These are phyloP conservation scores for Nomada goodeniana DNA, from an alignment of 2,888 invertebrate genomes.

Conservation along the genomic window DNA sequence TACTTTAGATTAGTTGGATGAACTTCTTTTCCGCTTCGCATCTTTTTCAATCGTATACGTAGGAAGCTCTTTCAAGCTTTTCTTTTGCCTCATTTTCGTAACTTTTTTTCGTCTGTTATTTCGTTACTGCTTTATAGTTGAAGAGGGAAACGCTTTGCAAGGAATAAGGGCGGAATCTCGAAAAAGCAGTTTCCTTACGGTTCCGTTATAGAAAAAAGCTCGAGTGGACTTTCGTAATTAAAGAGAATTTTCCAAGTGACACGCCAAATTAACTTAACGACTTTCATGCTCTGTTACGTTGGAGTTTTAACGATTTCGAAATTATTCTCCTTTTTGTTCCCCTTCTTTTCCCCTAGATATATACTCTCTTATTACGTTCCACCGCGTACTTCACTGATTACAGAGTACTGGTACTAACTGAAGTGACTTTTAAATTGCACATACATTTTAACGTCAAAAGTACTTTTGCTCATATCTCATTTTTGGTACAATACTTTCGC, in stretches of 20 bases:
- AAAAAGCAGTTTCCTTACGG: conserved; percentile 43
- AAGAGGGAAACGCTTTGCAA: conserved; percentile 30
- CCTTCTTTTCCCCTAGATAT: neutral
- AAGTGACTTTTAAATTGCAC: neutral
- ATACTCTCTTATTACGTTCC: neutral
- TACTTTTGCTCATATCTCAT: no score
- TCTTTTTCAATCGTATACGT: neutral
- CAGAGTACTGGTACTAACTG: neutral
- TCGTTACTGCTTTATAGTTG: conserved; percentile 33
- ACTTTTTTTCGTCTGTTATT: conserved; percentile 5
- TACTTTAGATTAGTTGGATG: neutral
- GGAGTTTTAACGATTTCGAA: conserved; percentile 35
- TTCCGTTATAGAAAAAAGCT: conserved; percentile 39
- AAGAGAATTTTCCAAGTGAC: conserved; percentile 62
- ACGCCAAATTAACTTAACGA: conserved; percentile 57
- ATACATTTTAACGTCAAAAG: neutral
- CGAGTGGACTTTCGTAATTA: conserved; percentile 55
- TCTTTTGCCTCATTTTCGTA: neutral
- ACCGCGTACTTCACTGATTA: neutral
- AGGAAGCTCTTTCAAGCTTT: neutral
- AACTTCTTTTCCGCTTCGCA: neutral
- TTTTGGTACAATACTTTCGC: no score
- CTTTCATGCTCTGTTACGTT: conserved; percentile 47
- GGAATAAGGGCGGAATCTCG: conserved; percentile 53
- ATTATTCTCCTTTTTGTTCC: conserved; percentile 2